phyloP scores from a whole-genome alignment of 2,888 invertebrate species.

The Chaetogeoica ovagalla region DNA sequence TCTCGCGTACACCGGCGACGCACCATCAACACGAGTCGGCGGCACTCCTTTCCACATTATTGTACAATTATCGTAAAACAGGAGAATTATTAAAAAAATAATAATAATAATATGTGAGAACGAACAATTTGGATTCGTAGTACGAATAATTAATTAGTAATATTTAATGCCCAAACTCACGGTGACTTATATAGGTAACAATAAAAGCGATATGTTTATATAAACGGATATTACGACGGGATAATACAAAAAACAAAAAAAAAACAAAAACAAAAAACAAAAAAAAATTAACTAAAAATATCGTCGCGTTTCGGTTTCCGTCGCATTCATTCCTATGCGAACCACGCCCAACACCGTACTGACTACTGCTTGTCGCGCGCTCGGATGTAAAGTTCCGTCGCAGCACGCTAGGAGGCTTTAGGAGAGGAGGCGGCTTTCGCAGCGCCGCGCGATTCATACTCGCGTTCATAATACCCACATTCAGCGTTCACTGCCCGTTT shows the following conservation, averaged over 20 bases:
- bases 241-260: constrained; percentile 30
- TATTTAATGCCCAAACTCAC: not conserved
- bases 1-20: constrained; percentile 13
- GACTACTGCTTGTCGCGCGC: constrained; percentile 49
- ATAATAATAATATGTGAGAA: not conserved
- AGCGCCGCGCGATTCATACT: constrained; percentile 31
- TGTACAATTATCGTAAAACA: constrained; percentile 1
- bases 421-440: constrained; percentile 37
- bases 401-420: constrained; percentile 50
- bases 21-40: not conserved
- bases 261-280: too few relatives aligned
- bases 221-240: not conserved
- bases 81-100: constrained; percentile 16
- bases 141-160: not conserved
- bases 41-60: constrained; percentile 20
- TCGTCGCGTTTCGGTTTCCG: constrained; percentile 28
- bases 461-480: constrained; percentile 24
- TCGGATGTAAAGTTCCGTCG: constrained; percentile 48
- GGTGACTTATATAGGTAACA: not conserved
- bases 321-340: constrained; percentile 47
- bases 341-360: constrained; percentile 52
- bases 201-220: constrained; percentile 10
- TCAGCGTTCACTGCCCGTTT: constrained; percentile 10
- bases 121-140: not conserved
- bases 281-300: constrained; percentile 32